Evolutionary conservation across 1,140 invertebrate genomes (phyloP).

Genomic region (Drosophila cardini): DNA sequence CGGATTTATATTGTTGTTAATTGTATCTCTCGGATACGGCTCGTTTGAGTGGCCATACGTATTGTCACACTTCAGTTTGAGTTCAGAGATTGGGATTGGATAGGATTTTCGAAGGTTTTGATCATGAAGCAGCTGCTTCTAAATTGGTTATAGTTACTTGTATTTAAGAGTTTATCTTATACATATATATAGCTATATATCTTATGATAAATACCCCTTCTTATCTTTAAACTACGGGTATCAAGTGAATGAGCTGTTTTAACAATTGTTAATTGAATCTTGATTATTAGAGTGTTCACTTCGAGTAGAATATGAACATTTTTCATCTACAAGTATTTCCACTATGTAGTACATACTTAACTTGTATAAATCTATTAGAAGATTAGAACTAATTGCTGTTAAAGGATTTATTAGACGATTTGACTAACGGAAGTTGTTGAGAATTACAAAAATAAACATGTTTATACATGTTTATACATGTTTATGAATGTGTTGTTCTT

Average conservation of each 20-base stretch:
- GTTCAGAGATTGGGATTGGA: not conserved
- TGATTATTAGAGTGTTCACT: conserved; percentile 39
- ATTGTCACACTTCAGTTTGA: conserved; percentile 74
- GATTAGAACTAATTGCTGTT: conserved; percentile 50
- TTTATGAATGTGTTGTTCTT: no score
- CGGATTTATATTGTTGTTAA: conserved; percentile 52
- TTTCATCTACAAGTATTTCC: conserved; percentile 3
- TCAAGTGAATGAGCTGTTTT: conserved; percentile 14
- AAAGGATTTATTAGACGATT: conserved; percentile 1
- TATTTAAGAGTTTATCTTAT: not conserved
- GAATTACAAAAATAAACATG: no score
- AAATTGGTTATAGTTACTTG: not conserved
- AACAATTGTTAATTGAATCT: conserved; percentile 41
- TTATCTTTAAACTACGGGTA: conserved; percentile 8
- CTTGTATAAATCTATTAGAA: not conserved
- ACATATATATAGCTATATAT: no score
- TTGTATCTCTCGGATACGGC: conserved; percentile 59
- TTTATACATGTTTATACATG: no score
- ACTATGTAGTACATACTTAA: not conserved
- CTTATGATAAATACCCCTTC: not conserved
- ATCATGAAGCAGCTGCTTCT: not conserved
- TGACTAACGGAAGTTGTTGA: conserved; percentile 1
- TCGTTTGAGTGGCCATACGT: conserved; percentile 47
- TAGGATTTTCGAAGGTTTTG: not conserved
- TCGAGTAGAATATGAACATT: conserved; percentile 28